Evolutionary conservation across 2,888 invertebrate genomes (phyloP).

Genomic region (Eugnorisma glareosa): DNA sequence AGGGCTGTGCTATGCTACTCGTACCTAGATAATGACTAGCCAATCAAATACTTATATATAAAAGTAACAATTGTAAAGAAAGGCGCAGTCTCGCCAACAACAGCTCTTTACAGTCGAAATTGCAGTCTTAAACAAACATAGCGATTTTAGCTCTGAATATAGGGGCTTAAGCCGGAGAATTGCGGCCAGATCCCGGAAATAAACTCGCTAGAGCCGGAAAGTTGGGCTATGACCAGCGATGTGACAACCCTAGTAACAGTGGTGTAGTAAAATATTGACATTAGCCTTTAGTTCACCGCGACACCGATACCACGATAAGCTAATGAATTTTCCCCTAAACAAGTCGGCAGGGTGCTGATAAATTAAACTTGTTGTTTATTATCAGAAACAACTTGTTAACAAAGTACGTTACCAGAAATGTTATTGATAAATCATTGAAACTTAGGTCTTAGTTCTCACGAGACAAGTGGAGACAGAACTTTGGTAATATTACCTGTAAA

Average conservation of each 20-base stretch:
- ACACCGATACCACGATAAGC: slow-evolving; percentile 75
- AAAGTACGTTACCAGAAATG: slow-evolving; percentile 46
- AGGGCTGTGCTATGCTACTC: slow-evolving; percentile 46
- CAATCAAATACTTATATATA: not conserved
- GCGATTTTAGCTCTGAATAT: slow-evolving; percentile 44
- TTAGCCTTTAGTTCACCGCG: slow-evolving; percentile 71
- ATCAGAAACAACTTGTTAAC: slow-evolving; percentile 57
- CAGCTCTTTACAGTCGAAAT: slow-evolving; percentile 53
- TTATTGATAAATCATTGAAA: slow-evolving; percentile 62
- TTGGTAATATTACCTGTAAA: slow-evolving; percentile 27
- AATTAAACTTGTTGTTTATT: slow-evolving; percentile 66
- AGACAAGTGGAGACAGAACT: slow-evolving; percentile 21
- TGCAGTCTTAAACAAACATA: slow-evolving; percentile 59
- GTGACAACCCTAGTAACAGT: slow-evolving; percentile 57
- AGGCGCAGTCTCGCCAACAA: slow-evolving; percentile 39
- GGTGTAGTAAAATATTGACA: slow-evolving; percentile 78
- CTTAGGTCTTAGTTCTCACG: slow-evolving; percentile 43
- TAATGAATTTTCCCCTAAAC: slow-evolving; percentile 77
- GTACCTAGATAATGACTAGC: not conserved
- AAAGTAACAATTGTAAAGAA: slow-evolving; percentile 36
- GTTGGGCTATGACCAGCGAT: slow-evolving; percentile 37
- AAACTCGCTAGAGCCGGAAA: slow-evolving; percentile 25
- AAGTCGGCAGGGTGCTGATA: slow-evolving; percentile 65
- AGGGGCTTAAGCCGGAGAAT: slow-evolving; percentile 40
- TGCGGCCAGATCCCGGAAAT: slow-evolving; percentile 47